A percentile compares a stretch with the other conserved stretches of the same genome.
These are phyloP conservation scores for Saiga tatarica DNA, from an alignment of 2,113 vertebrate genomes.

Conservation along the genomic window DNA sequence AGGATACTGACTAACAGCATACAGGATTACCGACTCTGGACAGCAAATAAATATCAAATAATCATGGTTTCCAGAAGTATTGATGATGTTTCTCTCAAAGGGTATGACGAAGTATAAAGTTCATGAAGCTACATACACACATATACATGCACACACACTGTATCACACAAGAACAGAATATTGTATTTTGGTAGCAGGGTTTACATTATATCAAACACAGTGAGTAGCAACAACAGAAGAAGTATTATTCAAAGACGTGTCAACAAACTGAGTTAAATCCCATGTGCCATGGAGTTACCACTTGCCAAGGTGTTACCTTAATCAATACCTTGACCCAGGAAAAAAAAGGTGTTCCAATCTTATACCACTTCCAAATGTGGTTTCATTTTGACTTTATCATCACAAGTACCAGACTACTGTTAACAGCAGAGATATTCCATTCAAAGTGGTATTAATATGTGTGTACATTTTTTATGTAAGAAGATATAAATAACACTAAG, in stretches of 20 bases:
- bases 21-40: neutral
- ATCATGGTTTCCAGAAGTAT: neutral
- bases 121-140: neutral
- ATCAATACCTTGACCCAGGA: neutral
- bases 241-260: conserved; percentile 3
- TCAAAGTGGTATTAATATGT: neutral
- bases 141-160: neutral
- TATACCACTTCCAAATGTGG: neutral
- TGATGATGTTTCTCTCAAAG: neutral
- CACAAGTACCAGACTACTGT: neutral
- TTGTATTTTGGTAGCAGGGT: neutral
- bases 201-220: neutral
- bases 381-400: neutral
- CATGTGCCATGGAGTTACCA: neutral
- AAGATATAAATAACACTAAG: conserved; percentile 17
- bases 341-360: neutral
- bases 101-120: neutral
- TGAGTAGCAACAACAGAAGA: neutral
- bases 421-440: neutral
- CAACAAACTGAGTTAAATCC: conserved; percentile 14
- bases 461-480: conserved; percentile 9
- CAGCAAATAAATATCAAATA: neutral
- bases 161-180: neutral
- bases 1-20: neutral
- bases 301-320: conserved; percentile 22